Conservation (phyloP, 2,888 invertebrate species). For the Lithosia quadra region DNA sequence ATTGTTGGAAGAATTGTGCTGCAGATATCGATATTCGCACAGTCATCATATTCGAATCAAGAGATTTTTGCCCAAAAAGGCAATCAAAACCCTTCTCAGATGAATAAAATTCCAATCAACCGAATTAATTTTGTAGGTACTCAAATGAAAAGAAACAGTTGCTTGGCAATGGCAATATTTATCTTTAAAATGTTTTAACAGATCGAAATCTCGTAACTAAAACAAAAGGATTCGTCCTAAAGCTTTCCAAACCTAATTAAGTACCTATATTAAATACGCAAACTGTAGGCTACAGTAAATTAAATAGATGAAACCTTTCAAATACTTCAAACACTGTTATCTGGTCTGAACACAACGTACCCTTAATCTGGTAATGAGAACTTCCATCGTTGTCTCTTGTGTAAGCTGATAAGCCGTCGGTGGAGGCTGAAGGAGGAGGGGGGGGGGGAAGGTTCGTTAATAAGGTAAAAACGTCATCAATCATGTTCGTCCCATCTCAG, state of each 20-base stretch:
- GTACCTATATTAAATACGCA: slow-evolving; percentile 49
- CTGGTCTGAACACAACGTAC: slow-evolving; percentile 66
- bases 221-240: slow-evolving; percentile 34
- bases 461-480: slow-evolving; percentile 76
- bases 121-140: neutral
- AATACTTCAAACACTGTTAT: slow-evolving; percentile 64
- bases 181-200: slow-evolving; percentile 39
- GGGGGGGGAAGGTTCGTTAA: slow-evolving; percentile 53
- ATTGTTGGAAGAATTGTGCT: neutral
- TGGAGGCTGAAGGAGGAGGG: slow-evolving; percentile 32
- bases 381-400: slow-evolving; percentile 54
- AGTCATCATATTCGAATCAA: too few relatives aligned
- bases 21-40: too few relatives aligned
- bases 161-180: slow-evolving; percentile 7
- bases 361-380: slow-evolving; percentile 72
- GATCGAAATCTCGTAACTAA: slow-evolving; percentile 41
- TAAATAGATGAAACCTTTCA: slow-evolving; percentile 54
- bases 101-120: too few relatives aligned
- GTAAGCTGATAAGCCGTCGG: slow-evolving; percentile 57
- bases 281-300: slow-evolving; percentile 49
- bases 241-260: slow-evolving; percentile 43
- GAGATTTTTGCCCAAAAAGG: too few relatives aligned
- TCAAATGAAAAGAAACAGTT: too few relatives aligned
- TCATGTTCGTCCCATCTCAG: slow-evolving; percentile 67
- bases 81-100: too few relatives aligned